Evolutionary conservation across 2,113 vertebrate genomes (phyloP), one percentile per base, ranked within the genome.

Genomic region (Corvus moneduloides): DNA sequence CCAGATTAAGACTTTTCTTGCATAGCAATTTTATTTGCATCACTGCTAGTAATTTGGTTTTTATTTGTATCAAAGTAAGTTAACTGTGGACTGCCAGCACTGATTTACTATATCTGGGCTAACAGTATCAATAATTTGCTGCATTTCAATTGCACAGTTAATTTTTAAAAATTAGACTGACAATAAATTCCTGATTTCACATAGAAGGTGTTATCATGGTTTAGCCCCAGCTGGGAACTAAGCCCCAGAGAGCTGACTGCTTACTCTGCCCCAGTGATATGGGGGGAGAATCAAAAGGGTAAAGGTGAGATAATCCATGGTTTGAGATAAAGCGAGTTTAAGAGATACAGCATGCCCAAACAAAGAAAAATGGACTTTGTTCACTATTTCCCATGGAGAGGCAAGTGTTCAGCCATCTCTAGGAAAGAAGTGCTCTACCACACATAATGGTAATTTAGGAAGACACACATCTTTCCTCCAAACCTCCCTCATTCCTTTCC

Each of bases 191-290:
- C 48, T 78, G 14, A 16, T 61, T 71, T 87, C 13, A 67, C 7
- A 11, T 56, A 18, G 13, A 37, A 41, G 8, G 2, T 37, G 9
- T 20, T 55, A 22, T 6, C 3, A 2, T 4, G 5, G 4, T 49
- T 79, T 22, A 64, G 35, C 26, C 43, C 35, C 16, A 72, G 20
- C 9, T 49, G 58, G 13, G 21, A 56, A 35, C 21, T 15, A 56
- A 64, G 23, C 13, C 17, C 26, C 35, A 55, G 16, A 43, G 16
- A 35, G 21, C 27, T 48, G 11, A 24, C 55, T 71, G 20, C 16
- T 55, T 32, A 26, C 14, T 35, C 24, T n/a, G 32, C 6, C 26
- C 9, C 43, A n/a, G 16, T 26, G 26, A 6, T 20, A 48, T 9
- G 9, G 9, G 10, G 23, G 33, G 11, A 71, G 24, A 72, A 87